A percentile compares a stretch with the other conserved stretches of the same genome.
Conservation (phyloP, 2,888 invertebrate genomes). For the Rhogogaster chlorosoma region DNA sequence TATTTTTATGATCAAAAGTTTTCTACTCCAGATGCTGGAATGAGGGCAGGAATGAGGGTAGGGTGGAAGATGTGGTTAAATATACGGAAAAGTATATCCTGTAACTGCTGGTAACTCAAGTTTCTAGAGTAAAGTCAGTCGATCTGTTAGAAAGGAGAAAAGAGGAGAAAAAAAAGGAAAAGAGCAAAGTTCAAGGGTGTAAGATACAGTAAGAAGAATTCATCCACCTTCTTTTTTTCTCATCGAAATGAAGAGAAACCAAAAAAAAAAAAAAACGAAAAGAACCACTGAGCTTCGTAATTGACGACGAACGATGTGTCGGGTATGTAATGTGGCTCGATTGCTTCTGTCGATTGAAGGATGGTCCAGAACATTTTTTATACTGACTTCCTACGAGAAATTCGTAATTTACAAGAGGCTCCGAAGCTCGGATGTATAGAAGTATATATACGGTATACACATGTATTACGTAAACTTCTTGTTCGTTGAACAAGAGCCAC, state of each 20-base stretch:
- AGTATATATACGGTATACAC: background rate
- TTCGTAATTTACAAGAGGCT: background rate
- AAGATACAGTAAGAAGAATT: background rate
- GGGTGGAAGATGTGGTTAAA: background rate
- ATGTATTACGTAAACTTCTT: background rate
- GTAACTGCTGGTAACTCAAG: background rate
- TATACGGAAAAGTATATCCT: conserved; percentile 8
- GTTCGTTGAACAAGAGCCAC: background rate
- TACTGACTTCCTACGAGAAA: background rate
- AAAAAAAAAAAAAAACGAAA: too few relatives aligned
- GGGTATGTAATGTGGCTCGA: background rate
- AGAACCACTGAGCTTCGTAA: background rate
- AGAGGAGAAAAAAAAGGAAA: background rate
- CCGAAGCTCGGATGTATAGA: background rate
- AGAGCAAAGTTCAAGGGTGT: conserved; percentile 1
- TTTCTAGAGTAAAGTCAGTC: background rate
- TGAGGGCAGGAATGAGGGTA: background rate
- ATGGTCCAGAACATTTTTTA: background rate
- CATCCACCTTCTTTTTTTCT: background rate
- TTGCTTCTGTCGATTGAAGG: background rate
- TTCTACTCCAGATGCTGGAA: background rate
- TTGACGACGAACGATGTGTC: background rate
- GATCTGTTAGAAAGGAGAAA: background rate
- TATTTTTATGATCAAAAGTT: background rate
- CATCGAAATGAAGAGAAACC: background rate